Evolutionary conservation across 2,888 invertebrate species (phyloP).

Genomic region (Coelinius sp.): DNA sequence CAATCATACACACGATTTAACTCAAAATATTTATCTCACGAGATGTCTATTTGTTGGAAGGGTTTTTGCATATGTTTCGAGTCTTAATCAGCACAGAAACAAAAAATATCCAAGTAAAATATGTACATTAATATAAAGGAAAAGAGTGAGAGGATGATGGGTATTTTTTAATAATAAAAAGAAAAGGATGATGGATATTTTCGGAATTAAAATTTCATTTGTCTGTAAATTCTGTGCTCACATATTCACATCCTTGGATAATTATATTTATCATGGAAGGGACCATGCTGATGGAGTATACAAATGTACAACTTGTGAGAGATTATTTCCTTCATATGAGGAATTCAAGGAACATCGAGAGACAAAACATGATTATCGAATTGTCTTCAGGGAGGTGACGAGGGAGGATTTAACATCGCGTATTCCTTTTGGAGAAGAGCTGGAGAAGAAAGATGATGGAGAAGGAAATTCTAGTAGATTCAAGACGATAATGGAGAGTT

Average conservation of each 20-base stretch:
- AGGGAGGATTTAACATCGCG: too few species aligned
- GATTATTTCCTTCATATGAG: background rate
- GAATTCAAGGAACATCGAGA: constrained; percentile 2
- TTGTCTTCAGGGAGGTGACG: background rate
- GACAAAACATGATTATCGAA: background rate
- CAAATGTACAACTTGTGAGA: background rate
- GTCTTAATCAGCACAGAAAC: background rate
- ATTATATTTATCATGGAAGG: background rate
- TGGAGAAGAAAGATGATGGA: too few species aligned
- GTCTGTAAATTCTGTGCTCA: constrained; percentile 3
- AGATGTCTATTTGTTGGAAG: too few species aligned
- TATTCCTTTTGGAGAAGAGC: background rate
- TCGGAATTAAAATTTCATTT: background rate
- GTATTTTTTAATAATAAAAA: too few species aligned
- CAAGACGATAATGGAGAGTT: too few species aligned
- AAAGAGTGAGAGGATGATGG: background rate
- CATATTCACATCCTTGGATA: background rate
- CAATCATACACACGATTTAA: too few species aligned
- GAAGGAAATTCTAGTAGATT: too few species aligned
- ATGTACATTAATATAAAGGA: background rate
- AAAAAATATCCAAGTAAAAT: background rate
- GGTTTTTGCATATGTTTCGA: background rate
- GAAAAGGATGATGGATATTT: background rate
- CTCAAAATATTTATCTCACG: too few species aligned
- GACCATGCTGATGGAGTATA: background rate